A percentile compares a stretch with the other conserved stretches of the same genome.
Evolutionary conservation across 2,888 invertebrate genomes (phyloP).

Genomic region (Lycophotia porphyrea): DNA sequence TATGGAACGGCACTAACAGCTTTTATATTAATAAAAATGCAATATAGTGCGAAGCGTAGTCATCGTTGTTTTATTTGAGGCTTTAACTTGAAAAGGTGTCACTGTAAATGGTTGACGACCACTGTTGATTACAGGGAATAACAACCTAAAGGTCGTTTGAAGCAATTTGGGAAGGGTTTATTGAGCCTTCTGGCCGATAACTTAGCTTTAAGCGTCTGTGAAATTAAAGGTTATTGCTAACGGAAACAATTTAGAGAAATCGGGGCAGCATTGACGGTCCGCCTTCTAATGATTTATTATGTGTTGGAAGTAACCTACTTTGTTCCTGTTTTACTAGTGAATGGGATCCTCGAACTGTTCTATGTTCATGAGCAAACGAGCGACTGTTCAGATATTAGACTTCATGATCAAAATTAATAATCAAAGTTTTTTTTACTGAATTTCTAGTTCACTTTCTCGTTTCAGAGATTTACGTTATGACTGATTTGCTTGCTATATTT

Average conservation of each 20-base stretch:
- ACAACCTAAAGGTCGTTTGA: slow-evolving; percentile 25
- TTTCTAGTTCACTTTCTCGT: not conserved
- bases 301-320: not conserved
- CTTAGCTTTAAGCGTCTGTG: slow-evolving; percentile 59
- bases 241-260: slow-evolving; percentile 40
- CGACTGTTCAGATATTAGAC: not conserved
- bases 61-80: slow-evolving; percentile 44
- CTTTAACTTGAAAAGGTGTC: slow-evolving; percentile 30
- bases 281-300: slow-evolving; percentile 22
- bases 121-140: slow-evolving; percentile 31
- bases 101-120: slow-evolving; percentile 33
- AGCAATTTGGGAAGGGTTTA: slow-evolving; percentile 54
- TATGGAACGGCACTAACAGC: slow-evolving; percentile 68
- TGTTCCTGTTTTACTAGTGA: slow-evolving; percentile 5
- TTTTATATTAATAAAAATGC: slow-evolving; percentile 64
- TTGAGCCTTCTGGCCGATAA: slow-evolving; percentile 55
- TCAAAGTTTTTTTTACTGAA: not conserved
- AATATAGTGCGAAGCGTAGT: slow-evolving; percentile 36
- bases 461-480: not conserved
- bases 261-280: slow-evolving; percentile 14
- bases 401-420: not conserved
- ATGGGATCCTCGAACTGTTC: not conserved
- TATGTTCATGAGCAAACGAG: not conserved
- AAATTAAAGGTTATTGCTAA: slow-evolving; percentile 70
- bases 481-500: not conserved